These are phyloP conservation scores for Pithys albifrons DNA, from an alignment of 2,113 vertebrate genomes.

Conservation along the genomic window DNA sequence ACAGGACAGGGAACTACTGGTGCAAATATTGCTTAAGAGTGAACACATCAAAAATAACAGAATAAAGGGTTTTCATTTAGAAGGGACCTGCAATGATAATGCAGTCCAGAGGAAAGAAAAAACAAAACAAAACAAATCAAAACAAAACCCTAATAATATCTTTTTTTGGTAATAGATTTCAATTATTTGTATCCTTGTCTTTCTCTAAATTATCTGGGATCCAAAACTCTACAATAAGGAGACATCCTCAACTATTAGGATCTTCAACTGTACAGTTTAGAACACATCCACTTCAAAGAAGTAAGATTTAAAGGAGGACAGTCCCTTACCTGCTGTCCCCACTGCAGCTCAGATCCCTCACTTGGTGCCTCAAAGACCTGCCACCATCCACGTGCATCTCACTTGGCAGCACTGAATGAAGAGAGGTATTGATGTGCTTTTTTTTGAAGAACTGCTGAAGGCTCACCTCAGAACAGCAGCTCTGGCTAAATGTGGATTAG, in stretches of 20 bases:
- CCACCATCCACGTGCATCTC: not conserved
- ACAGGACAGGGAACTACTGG: not conserved
- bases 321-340: not conserved
- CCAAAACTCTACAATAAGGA: not conserved
- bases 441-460: not conserved
- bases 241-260: not conserved
- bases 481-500: not conserved
- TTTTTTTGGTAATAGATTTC: not conserved
- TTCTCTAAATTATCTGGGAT: not conserved
- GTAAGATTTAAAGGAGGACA: not conserved
- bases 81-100: not conserved
- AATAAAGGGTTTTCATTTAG: not conserved
- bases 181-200: not conserved
- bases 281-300: not conserved
- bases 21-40: not conserved
- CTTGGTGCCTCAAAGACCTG: accelerated
- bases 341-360: not conserved
- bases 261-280: not conserved
- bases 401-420: not conserved
- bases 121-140: not conserved
- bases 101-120: not conserved
- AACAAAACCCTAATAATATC: too few relatives aligned
- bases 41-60: not conserved
- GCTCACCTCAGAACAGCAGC: not conserved
- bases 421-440: accelerated